phyloP scores from a whole-genome alignment of 53 echinoderm and acorn worm species.

The Paelopatides confundens region DNA sequence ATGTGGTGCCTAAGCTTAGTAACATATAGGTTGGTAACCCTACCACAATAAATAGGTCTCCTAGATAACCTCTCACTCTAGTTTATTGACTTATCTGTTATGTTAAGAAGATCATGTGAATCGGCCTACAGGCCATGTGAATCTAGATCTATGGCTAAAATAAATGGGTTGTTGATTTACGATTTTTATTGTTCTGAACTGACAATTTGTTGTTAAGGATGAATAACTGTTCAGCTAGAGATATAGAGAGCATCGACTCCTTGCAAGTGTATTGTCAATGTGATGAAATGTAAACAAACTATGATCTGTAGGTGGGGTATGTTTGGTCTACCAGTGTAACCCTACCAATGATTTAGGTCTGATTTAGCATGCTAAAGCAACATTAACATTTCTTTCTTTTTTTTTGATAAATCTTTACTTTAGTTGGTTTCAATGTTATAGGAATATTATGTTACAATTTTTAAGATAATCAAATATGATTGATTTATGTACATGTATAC shows the following conservation, averaged over 20 bases:
- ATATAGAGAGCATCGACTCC: slow-evolving; percentile 8
- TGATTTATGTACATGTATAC: neutral
- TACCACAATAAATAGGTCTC: too few species aligned
- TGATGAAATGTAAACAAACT: slow-evolving; percentile 5
- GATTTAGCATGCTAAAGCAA: too few species aligned
- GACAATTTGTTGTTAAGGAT: neutral
- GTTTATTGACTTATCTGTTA: too few species aligned
- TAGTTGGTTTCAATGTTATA: neutral
- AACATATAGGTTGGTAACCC: too few species aligned
- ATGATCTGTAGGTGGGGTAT: neutral
- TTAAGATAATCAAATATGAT: neutral
- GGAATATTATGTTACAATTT: neutral
- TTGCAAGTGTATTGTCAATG: neutral
- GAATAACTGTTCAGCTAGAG: neutral
- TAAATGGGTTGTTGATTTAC: neutral
- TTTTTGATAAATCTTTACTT: too few species aligned
- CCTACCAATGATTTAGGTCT: neutral
- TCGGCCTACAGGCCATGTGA: too few species aligned
- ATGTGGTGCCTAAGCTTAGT: too few species aligned
- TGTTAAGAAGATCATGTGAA: too few species aligned
- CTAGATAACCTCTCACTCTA: too few species aligned
- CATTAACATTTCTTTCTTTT: too few species aligned
- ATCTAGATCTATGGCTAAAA: too few species aligned
- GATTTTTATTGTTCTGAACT: neutral
- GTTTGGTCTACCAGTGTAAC: neutral